Conservation (phyloP, 2,797 vertebrate genomes). For the Scleropages formosus region DNA sequence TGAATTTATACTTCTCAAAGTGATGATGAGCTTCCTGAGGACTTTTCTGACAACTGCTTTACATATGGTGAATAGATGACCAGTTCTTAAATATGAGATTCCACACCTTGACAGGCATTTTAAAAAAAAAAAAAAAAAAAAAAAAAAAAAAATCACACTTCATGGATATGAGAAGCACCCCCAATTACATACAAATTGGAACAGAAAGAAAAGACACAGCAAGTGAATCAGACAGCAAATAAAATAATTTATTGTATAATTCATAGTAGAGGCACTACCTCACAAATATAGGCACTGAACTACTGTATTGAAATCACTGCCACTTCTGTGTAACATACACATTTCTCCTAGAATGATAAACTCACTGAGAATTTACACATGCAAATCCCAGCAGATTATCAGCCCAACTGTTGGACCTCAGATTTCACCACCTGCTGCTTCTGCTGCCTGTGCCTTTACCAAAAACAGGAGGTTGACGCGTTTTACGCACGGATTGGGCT, state of each 20-base stretch:
- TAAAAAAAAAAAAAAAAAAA: conserved; percentile 12
- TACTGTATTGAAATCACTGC: conserved; percentile 71
- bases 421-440: conserved; percentile 16
- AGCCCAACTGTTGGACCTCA: neutral
- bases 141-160: conserved; percentile 19
- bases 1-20: conserved; percentile 18
- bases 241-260: conserved; percentile 75
- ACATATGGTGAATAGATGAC: conserved; percentile 45
- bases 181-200: neutral
- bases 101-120: conserved; percentile 25
- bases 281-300: conserved; percentile 88
- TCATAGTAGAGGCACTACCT: conserved; percentile 72
- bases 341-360: conserved; percentile 23
- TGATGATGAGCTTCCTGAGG: conserved; percentile 35
- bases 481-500: neutral
- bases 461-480: conserved; percentile 1
- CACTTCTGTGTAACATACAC: conserved; percentile 40
- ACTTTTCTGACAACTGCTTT: conserved; percentile 35
- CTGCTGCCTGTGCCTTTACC: neutral
- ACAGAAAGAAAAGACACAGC: conserved; percentile 30
- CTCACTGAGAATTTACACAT: conserved; percentile 4
- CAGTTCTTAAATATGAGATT: conserved; percentile 35
- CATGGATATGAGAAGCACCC: neutral
- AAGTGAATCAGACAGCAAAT: conserved; percentile 61
- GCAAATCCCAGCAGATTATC: neutral